These are phyloP conservation scores for Boulengeromyrus knoepffleri DNA, from an alignment of 2,113 vertebrate species.

Conservation along the genomic window DNA sequence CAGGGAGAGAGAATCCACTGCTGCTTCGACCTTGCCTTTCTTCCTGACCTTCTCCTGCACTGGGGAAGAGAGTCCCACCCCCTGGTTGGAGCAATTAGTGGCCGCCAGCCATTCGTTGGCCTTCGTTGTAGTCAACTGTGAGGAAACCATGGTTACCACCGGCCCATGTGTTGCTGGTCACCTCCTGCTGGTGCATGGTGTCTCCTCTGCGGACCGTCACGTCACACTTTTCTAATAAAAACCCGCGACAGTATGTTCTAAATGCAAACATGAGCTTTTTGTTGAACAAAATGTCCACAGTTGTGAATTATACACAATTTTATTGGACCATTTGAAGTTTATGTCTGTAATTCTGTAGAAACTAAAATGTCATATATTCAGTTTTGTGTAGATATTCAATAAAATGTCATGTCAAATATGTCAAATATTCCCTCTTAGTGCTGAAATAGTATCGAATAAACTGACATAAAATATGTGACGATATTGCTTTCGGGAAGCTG, in stretches of 20 bases:
- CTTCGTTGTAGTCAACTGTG: background rate
- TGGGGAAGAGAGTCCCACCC: background rate
- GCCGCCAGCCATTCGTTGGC: background rate
- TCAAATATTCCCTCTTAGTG: background rate
- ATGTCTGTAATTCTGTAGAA: slow-evolving; percentile 9
- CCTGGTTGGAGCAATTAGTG: background rate
- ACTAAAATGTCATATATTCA: slow-evolving; percentile 5
- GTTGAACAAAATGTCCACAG: background rate
- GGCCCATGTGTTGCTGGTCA: background rate
- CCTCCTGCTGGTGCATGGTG: background rate
- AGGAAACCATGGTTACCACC: background rate
- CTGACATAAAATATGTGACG: background rate
- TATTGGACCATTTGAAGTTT: slow-evolving; percentile 3
- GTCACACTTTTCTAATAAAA: background rate
- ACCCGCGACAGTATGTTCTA: background rate
- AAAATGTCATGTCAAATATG: slow-evolving; percentile 9
- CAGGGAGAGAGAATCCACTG: background rate
- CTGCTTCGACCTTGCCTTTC: background rate
- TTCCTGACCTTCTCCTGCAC: background rate
- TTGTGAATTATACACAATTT: background rate
- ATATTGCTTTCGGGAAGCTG: slow-evolving; percentile 10
- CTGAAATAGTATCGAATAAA: slow-evolving; percentile 1
- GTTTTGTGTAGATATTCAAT: slow-evolving; percentile 10
- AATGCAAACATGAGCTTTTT: slow-evolving; percentile 15
- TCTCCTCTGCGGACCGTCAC: background rate